Percentiles rank a stretch among this genome's conserved stretches.
These are phyloP conservation scores for Eueides isabella DNA, from an alignment of 1,140 invertebrate genomes.

Conservation along the genomic window DNA sequence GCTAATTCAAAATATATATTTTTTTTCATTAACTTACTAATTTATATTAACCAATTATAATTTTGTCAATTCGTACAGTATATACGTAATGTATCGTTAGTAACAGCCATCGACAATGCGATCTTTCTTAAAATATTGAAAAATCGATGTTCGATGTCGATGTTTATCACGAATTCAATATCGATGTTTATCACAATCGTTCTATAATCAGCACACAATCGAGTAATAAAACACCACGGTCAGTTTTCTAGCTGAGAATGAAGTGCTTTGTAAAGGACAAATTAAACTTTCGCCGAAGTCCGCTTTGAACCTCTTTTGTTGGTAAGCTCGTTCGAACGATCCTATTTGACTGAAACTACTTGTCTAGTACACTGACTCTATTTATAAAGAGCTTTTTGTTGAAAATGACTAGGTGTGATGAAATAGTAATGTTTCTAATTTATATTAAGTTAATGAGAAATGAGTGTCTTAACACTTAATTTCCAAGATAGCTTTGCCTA, in stretches of 20 bases:
- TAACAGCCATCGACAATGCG: no score
- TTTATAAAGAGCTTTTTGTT: neutral
- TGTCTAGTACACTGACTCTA: neutral
- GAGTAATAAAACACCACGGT: slow-evolving; percentile 1
- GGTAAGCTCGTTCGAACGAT: slow-evolving; percentile 5
- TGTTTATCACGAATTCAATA: no score
- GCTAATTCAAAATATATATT: no score
- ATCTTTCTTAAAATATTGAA: no score
- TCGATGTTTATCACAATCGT: neutral
- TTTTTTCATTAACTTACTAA: no score
- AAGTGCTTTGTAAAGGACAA: slow-evolving; percentile 1
- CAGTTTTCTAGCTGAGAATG: neutral
- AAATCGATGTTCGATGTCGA: no score
- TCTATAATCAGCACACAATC: neutral
- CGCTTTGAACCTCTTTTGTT: neutral
- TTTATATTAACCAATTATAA: no score
- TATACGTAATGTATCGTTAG: no score
- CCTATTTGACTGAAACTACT: neutral
- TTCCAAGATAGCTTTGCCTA: neutral
- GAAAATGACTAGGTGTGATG: neutral
- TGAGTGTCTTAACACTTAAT: neutral
- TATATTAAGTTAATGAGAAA: neutral
- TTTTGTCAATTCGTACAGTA: no score
- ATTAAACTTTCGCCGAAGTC: neutral
- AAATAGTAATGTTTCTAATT: neutral